Evolutionary conservation across 2,888 invertebrate species (phyloP), one percentile per base, ranked within the genome.

Genomic region (Standfussiana lucernea): DNA sequence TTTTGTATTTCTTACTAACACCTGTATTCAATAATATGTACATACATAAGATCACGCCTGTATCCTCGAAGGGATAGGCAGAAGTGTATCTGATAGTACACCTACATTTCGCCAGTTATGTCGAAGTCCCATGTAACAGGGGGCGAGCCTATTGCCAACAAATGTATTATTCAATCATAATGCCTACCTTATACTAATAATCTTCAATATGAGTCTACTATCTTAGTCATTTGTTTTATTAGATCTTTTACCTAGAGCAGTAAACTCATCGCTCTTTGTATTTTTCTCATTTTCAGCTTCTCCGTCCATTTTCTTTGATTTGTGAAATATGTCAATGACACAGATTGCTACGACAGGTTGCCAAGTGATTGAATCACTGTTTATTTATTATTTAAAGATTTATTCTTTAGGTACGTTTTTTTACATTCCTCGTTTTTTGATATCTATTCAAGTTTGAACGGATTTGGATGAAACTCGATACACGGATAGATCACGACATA

Each of bases 291-390:
- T 77, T 82, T 83, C 53, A 66, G 35, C 28, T 42, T 45, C 28
- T 47, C 59, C 37, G 50, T 32, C 13, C 6, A 40, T 82, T 82
- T 83, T 66, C 69, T 73, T 62, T 56, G 72, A 83, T 72, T 83
- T 66, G 37, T 70, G 56, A 50, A 61, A 66, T 47, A 56, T 70
- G 69, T 70, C 79, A 77, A 45, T 77, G 65, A 62, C 79, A 72
- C 53, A 47, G 61, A 72, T 83, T 61, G n/a, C 53, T 69, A 28
- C 18, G 67, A 59, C 21, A 32, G 24, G 32, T 66, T 72, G 68
- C 59, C 69, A 83, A 83, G 45, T 78, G 62, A 82, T 82, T 83
- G 37, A 69, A 69, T 72, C 68, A 81, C 28, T 53, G 45, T 83
- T 69, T 65, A 71, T 71, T 71, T 42, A 53, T 72, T 66, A 21